phyloP scores from a whole-genome alignment of 2,888 invertebrate genomes.

The Scaeva pyrastri region DNA sequence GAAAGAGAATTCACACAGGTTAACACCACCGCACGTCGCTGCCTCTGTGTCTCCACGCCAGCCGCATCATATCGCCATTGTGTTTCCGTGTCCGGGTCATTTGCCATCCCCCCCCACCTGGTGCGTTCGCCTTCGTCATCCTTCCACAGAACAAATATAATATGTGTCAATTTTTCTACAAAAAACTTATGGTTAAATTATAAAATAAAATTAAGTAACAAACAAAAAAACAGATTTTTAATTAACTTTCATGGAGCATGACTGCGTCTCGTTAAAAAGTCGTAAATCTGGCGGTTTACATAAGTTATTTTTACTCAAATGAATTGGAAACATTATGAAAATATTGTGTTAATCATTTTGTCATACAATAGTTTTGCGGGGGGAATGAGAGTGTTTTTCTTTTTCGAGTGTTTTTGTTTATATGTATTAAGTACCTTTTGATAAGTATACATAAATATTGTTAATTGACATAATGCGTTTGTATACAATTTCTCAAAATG shows the following conservation, averaged over 20 bases:
- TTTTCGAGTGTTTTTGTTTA: not conserved
- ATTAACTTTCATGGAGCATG: conserved; percentile 37
- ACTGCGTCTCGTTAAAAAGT: conserved; percentile 44
- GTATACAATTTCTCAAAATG: too few species aligned
- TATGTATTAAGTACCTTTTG: not conserved
- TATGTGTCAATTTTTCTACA: conserved; percentile 4
- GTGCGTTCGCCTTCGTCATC: conserved; percentile 7
- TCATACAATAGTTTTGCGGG: too few species aligned
- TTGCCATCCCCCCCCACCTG: conserved; percentile 10
- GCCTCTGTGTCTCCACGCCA: too few species aligned
- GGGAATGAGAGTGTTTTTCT: not conserved
- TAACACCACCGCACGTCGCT: too few species aligned
- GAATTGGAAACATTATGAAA: conserved; percentile 39
- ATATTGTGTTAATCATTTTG: conserved; percentile 41
- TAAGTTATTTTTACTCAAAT: conserved; percentile 25
- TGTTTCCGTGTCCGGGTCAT: conserved; percentile 11
- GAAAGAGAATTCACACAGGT: conserved; percentile 40
- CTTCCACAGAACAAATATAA: not conserved
- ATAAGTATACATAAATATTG: too few species aligned
- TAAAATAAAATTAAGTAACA: not conserved
- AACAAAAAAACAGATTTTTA: conserved; percentile 13
- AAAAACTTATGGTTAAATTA: conserved; percentile 8
- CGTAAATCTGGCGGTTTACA: conserved; percentile 29
- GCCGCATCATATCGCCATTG: conserved; percentile 1
- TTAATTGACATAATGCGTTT: too few species aligned